Evolutionary conservation across 1,140 invertebrate species (phyloP), one percentile per base, ranked within the genome.

Genomic region (Achatina immaculata): DNA sequence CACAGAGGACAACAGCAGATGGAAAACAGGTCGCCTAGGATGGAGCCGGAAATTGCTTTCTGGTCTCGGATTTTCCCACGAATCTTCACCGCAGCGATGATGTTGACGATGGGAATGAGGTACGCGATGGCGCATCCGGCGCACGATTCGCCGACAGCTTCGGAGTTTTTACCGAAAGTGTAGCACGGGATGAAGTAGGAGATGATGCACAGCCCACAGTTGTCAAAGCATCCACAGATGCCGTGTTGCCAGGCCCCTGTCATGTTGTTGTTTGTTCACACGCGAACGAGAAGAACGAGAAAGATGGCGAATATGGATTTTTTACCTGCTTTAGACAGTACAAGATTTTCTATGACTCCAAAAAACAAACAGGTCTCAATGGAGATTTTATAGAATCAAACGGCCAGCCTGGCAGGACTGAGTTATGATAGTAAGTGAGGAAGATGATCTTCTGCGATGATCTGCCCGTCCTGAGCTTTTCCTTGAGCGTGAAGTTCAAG

Each of bases 111-210:
- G 36, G 89, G 89, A 24, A 88, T 73, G 16, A 89, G 65, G 62
- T 85, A 86, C 9, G 84, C 82, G 1, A 88, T 0, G 0, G 89
- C 89, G 76, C 89, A 91, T 3, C 88, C 66, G 28, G 88, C 76
- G 81, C 90, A 91, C n/a, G 81, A 83, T 43, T 90, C 89, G 0
- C 89, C 89, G 1, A 90, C 84, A 0, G 89, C 88, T 72, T 91
- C 90, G 21, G 90, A 88, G 82, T 90, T 90, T 79, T 89, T 89
- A 14, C 90, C 90, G 73, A 89, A 88, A 71, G 85, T 85, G 81
- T 90, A 89, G 69, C 90, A 91, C 14, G 90, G 90, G 19, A 89
- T 84, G 65, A 90, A 86, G 82, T 87, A 90, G n/a, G 87, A 82
- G 31, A 90, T 83, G 14, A 90, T 84, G 82, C 89, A 90, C 38